Conservation (phyloP, 2,888 invertebrate species). For the Keiferia lycopersicella region DNA sequence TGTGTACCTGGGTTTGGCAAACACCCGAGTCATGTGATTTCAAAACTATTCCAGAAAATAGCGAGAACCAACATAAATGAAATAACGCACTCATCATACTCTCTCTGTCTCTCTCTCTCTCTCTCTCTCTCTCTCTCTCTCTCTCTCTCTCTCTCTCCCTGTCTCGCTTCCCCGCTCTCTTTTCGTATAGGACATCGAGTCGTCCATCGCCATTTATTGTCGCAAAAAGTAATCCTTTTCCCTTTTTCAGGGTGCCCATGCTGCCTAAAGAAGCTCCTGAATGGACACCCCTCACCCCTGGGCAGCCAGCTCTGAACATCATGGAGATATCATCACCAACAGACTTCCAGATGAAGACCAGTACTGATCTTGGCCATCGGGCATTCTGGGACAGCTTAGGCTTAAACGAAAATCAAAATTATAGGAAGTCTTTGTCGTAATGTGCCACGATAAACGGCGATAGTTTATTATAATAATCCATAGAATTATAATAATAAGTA, state of each 20-base stretch:
- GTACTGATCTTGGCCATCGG: constrained; percentile 76
- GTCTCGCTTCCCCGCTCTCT: background rate
- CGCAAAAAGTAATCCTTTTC: background rate
- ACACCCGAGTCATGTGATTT: too few species aligned
- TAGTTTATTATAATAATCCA: background rate
- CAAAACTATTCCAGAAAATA: too few species aligned
- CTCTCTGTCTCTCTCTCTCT: too few species aligned
- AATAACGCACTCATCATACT: too few species aligned
- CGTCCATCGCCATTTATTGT: too few species aligned
- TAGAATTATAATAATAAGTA: too few species aligned
- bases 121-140: too few species aligned
- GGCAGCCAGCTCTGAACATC: constrained; percentile 69
- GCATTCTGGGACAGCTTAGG: constrained; percentile 83
- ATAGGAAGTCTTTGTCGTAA: constrained; percentile 25
- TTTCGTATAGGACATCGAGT: too few species aligned
- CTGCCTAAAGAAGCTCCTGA: constrained; percentile 49
- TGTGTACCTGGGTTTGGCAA: too few species aligned
- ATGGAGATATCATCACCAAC: constrained; percentile 76
- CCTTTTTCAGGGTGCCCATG: constrained; percentile 61
- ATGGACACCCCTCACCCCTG: constrained; percentile 74
- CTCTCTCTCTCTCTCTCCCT: too few species aligned
- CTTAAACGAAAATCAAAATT: constrained; percentile 83
- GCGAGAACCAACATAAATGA: too few species aligned
- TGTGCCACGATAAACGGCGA: too few species aligned
- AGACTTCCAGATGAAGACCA: constrained; percentile 64